Evolutionary conservation across 37 sponge, comb jelly and placozoan genomes (phyloP).

Genomic region (Petrosia ficiformis): DNA sequence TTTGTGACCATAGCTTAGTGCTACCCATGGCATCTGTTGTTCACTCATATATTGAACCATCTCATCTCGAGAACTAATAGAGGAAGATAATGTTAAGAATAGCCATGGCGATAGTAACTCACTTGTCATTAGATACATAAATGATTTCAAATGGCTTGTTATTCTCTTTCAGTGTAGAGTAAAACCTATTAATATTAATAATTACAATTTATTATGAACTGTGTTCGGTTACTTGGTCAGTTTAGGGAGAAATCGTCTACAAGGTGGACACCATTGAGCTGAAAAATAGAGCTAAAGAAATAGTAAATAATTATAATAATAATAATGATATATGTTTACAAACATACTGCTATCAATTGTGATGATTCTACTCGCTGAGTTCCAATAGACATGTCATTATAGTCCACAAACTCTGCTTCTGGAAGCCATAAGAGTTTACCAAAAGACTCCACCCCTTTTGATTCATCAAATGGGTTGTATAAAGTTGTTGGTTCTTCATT

Average conservation of each 20-base stretch:
- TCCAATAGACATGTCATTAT: constrained; percentile 19
- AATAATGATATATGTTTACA: no score
- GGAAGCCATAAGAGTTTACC: constrained; percentile 21
- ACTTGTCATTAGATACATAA: constrained; percentile 88
- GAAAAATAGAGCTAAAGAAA: constrained; percentile 73
- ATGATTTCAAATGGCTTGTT: constrained; percentile 51
- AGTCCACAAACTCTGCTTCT: constrained; percentile 16
- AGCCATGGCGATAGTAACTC: constrained; percentile 34
- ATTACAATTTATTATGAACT: background rate
- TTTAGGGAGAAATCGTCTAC: constrained; percentile 73
- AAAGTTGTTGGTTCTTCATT: no score
- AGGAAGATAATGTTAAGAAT: background rate
- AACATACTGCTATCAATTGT: constrained; percentile 53
- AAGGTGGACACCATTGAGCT: constrained; percentile 83
- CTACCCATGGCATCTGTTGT: constrained; percentile 68
- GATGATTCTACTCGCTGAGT: constrained; percentile 31
- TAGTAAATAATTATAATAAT: background rate
- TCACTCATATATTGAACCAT: constrained; percentile 67
- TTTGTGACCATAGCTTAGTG: constrained; percentile 26
- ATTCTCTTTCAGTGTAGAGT: constrained; percentile 62
- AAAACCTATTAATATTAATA: constrained; percentile 50
- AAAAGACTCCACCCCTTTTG: background rate
- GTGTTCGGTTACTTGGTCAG: constrained; percentile 57
- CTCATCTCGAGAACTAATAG: constrained; percentile 56
- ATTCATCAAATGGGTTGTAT: constrained; percentile 12